Conservation (phyloP, 2,113 vertebrate species). For the Suncus etruscus region DNA sequence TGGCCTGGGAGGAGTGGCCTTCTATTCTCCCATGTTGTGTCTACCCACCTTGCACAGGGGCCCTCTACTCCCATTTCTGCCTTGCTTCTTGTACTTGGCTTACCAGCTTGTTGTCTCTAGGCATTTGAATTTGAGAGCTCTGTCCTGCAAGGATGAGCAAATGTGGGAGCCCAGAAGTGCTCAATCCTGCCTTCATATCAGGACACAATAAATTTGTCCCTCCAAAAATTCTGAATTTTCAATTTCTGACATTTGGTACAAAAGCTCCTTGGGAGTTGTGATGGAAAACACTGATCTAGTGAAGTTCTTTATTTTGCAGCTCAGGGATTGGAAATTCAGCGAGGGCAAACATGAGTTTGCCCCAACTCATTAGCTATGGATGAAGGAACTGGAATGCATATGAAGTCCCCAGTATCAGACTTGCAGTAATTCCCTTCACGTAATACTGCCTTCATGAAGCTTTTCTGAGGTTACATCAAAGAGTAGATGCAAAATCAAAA, state of each 20-base stretch:
- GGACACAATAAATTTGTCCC: background rate
- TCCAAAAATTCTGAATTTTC: background rate
- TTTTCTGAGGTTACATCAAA: background rate
- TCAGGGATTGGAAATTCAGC: background rate
- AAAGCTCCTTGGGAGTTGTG: background rate
- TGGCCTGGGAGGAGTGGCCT: background rate
- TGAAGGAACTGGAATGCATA: background rate
- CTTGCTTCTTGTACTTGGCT: background rate
- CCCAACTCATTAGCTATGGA: background rate
- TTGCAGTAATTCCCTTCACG: background rate
- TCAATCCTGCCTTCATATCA: background rate
- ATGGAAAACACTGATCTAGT: background rate
- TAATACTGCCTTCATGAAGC: background rate
- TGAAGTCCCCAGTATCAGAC: background rate
- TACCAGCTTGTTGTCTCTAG: background rate
- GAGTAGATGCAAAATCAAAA: background rate
- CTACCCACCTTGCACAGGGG: background rate
- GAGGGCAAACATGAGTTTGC: background rate
- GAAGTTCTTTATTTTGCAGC: background rate
- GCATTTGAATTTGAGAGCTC: background rate
- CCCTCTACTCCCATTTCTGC: background rate
- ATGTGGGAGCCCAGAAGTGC: background rate
- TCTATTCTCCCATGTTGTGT: background rate
- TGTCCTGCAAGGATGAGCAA: background rate
- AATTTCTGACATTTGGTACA: background rate